Base-by-base conservation (phyloP, 2,113 vertebrate species). In the Proterorhinus semilunaris region DNA sequence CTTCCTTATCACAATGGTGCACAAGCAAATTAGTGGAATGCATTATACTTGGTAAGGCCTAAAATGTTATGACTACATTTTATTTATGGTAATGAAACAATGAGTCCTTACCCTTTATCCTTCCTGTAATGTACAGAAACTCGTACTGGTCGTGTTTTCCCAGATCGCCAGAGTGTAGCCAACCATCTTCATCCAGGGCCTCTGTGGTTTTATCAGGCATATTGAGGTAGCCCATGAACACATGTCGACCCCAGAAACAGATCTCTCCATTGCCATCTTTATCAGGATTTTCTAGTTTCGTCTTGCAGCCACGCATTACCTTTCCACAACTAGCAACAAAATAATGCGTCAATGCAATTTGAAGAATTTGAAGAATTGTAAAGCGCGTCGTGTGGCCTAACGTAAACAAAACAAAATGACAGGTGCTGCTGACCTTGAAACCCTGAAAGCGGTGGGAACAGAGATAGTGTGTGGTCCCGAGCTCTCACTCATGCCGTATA, bases 221-320 rank as follows among this genome's bases (percentile, higher is more conserved):
- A 68, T 91, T 88, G 47, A 94, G 74, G 83, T 94, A 95, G 45
- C 94, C 93, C 94, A 95, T 93, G 47, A 94, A 95, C 50, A 95
- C 62, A 11, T 95, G 74, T 0, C 94, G 89, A 3, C 94, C 93
- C 92, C 92, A 94, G 74, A 94, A 92, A 72, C 93, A 93, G 16
- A 94, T 71, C 80, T 93, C 93, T n/a, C 92, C 92, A 47, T 76
- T 90, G 6, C 91, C 91, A 0, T 93, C 87, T 1, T 9, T 3
- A 16, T 93, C 91, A 1, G 78, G 85, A 3, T 92, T 91, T 15
- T 87, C 85, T 71, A 94, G 82, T 62, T 90, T 92, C 0, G 88
- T 88, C 68, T 85, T 84, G 76, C 89, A 88, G 73, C 93, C 93
- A 0, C 42, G 12, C 57, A 94, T 62, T 59, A 77, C 85, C 50